Evolutionary conservation across 2,113 vertebrate genomes (phyloP).

Genomic region (Periophthalmodon schlosseri): DNA sequence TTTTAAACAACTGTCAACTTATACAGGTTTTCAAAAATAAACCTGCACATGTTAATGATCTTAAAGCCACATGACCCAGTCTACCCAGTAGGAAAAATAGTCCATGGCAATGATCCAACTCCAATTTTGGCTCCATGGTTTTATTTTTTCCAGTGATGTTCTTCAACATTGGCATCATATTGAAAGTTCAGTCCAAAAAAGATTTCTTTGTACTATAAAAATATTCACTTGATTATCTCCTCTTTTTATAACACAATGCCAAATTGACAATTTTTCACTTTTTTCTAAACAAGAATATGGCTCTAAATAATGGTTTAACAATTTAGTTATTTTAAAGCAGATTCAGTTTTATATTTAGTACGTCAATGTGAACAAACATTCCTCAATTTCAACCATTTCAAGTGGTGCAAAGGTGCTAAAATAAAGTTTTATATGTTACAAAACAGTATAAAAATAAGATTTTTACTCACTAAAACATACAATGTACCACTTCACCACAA

Average conservation of each 20-base stretch:
- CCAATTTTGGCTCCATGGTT: not conserved
- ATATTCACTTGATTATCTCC: not conserved
- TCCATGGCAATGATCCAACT: not conserved
- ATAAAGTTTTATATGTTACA: slow-evolving; percentile 41
- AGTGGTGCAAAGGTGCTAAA: slow-evolving; percentile 68
- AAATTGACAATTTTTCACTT: not conserved
- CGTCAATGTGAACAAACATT: not conserved
- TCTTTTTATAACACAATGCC: not conserved
- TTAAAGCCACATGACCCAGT: not conserved
- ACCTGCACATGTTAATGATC: slow-evolving; percentile 74
- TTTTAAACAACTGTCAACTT: not conserved
- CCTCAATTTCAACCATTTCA: not conserved
- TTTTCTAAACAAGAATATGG: not conserved
- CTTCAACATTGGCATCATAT: slow-evolving; percentile 23
- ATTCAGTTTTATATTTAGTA: not conserved
- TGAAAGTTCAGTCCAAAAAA: slow-evolving; percentile 7
- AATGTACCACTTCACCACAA: slow-evolving; percentile 46
- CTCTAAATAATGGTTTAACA: too few relatives aligned
- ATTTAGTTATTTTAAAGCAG: not conserved
- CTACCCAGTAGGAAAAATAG: not conserved
- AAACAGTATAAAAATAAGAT: slow-evolving; percentile 77
- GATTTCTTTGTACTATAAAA: not conserved
- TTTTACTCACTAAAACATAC: slow-evolving; percentile 55
- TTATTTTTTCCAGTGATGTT: not conserved
- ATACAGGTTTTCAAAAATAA: slow-evolving; percentile 14